Evolutionary conservation across 2,888 invertebrate species (phyloP).

Genomic region (Loripinus fragilis): DNA sequence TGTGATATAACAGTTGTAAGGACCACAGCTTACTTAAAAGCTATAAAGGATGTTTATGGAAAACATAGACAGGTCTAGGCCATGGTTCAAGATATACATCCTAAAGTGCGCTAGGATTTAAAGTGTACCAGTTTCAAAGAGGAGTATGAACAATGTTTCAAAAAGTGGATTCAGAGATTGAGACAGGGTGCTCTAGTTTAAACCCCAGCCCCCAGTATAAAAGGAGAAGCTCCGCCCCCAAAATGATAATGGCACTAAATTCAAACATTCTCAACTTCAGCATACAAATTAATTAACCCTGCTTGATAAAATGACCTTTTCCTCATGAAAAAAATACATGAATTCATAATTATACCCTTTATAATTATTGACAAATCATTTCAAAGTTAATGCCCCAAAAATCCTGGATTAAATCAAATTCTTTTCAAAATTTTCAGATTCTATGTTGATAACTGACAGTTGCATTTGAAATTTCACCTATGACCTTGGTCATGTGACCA

Average conservation of each 20-base stretch:
- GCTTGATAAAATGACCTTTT: not conserved
- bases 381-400: not conserved
- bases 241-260: not conserved
- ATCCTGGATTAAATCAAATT: not conserved
- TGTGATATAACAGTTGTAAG: too few relatives aligned
- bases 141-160: too few relatives aligned
- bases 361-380: not conserved
- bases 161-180: too few relatives aligned
- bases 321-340: not conserved
- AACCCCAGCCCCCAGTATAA: constrained; percentile 7
- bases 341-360: not conserved
- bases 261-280: constrained; percentile 3
- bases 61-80: too few relatives aligned
- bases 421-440: not conserved
- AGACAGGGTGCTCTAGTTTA: too few relatives aligned
- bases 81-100: too few relatives aligned
- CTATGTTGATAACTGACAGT: not conserved
- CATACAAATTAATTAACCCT: not conserved
- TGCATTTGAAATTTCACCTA: too few relatives aligned
- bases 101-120: too few relatives aligned
- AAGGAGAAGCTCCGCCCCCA: constrained; percentile 13
- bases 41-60: too few relatives aligned
- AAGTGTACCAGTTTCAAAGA: too few relatives aligned
- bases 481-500: not conserved
- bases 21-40: too few relatives aligned